Conservation (phyloP, 2,113 vertebrate genomes). For the Phrynosoma platyrhinos region DNA sequence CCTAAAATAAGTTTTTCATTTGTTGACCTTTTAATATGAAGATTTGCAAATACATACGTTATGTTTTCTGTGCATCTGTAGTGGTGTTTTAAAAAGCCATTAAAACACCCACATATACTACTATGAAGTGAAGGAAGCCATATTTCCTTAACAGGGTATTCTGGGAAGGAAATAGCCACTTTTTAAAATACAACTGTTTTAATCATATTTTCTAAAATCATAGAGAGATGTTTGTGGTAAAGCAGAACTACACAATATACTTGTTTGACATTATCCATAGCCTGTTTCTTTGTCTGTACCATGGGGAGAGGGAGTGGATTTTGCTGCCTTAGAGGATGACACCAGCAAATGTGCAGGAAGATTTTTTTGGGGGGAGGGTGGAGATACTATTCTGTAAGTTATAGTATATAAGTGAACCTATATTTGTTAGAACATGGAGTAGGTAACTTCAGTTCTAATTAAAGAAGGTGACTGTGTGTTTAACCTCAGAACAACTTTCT, state of each 20-base stretch:
- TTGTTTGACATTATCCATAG: background rate
- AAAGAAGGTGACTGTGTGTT: background rate
- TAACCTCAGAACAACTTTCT: background rate
- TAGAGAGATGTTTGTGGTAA: background rate
- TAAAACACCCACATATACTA: background rate
- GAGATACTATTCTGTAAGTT: no score
- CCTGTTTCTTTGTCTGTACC: background rate
- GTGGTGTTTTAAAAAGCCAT: background rate
- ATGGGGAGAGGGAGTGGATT: background rate
- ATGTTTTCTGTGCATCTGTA: background rate
- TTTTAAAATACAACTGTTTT: conserved; percentile 10
- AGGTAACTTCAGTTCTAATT: background rate
- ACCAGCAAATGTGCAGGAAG: background rate
- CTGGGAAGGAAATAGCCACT: background rate
- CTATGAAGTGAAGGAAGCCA: background rate
- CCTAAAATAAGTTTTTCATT: background rate
- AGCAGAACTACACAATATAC: background rate
- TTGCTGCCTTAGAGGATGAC: background rate
- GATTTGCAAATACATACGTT: background rate
- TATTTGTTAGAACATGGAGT: background rate
- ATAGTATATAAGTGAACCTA: background rate
- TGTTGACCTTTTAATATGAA: conserved; percentile 20
- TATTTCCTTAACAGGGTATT: background rate
- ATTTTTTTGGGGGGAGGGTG: no score
- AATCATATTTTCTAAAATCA: background rate